Conservation (phyloP, 2,888 invertebrate species). For the Erebia aethiops region DNA sequence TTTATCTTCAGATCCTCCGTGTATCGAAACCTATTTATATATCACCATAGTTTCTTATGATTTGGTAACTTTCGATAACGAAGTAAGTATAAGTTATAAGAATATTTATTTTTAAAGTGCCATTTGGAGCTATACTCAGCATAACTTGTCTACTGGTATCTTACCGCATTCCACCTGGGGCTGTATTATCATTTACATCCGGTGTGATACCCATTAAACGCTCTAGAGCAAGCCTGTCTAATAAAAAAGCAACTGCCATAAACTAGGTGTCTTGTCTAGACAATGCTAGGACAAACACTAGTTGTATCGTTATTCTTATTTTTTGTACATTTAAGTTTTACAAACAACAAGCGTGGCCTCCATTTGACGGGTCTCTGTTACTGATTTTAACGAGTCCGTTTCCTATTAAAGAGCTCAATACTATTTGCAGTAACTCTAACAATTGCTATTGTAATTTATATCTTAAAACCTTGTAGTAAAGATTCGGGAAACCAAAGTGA, state of each 20-base stretch:
- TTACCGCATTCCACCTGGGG: background rate
- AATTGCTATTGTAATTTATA: conserved; percentile 26
- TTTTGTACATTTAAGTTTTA: conserved; percentile 21
- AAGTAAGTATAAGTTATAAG: background rate
- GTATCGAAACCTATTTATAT: too few relatives aligned
- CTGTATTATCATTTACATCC: conserved; percentile 2
- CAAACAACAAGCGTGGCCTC: conserved; percentile 23
- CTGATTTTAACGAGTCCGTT: conserved; percentile 44
- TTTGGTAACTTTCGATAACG: too few relatives aligned
- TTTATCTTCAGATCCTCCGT: too few relatives aligned
- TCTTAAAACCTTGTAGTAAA: conserved; percentile 28
- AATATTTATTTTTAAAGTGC: background rate
- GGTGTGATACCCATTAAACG: background rate
- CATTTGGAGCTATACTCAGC: background rate
- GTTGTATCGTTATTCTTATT: conserved; percentile 20
- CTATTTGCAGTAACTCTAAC: conserved; percentile 17
- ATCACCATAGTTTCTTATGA: too few relatives aligned
- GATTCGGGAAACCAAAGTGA: conserved; percentile 18
- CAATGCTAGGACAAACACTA: conserved; percentile 11
- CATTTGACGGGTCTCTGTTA: conserved; percentile 33
- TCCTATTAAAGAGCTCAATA: conserved; percentile 38
- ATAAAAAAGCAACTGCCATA: background rate
- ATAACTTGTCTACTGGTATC: background rate
- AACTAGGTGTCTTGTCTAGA: conserved; percentile 3
- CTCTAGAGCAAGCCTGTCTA: background rate